Conservation (phyloP, 2,797 vertebrate species). For the Macroramphosus scolopax region DNA sequence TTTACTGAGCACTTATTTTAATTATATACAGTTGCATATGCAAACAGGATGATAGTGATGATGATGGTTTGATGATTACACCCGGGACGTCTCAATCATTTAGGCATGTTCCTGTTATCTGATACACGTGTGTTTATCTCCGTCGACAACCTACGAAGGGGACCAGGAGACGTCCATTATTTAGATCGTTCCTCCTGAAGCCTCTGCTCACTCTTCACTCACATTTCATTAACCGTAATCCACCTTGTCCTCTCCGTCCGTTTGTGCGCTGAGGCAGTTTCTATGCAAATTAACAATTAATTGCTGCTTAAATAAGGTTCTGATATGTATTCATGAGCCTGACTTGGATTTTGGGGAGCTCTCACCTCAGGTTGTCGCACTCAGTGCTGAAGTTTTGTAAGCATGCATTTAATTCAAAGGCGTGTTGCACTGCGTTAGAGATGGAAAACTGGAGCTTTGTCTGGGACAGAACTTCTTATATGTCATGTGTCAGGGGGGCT, state of each 20-base stretch:
- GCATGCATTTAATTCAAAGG: constrained; percentile 40
- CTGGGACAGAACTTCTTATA: constrained; percentile 45
- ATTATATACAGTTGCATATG: too few relatives aligned
- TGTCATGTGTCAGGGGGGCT: constrained; percentile 47
- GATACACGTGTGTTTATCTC: too few relatives aligned
- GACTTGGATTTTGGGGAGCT: constrained; percentile 15
- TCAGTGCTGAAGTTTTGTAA: constrained; percentile 21
- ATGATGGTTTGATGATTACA: too few relatives aligned
- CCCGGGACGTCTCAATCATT: too few relatives aligned
- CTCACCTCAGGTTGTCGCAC: constrained; percentile 28
- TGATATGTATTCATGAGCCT: constrained; percentile 59
- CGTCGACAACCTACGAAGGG: background rate
- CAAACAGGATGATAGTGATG: too few relatives aligned
- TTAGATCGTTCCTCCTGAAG: too few relatives aligned
- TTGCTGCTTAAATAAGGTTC: constrained; percentile 48
- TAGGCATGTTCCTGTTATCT: too few relatives aligned
- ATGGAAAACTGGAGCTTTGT: constrained; percentile 26
- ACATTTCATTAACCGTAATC: constrained; percentile 18
- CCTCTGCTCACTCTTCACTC: constrained; percentile 5
- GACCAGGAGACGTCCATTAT: too few relatives aligned
- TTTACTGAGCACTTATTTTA: constrained; percentile 5
- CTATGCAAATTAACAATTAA: constrained; percentile 65
- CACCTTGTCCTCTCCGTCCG: constrained; percentile 14
- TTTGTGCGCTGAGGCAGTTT: constrained; percentile 17
- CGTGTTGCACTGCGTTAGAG: constrained; percentile 43